phyloP scores from a whole-genome alignment of 2,888 invertebrate species.

The Sabellastarte sp. region DNA sequence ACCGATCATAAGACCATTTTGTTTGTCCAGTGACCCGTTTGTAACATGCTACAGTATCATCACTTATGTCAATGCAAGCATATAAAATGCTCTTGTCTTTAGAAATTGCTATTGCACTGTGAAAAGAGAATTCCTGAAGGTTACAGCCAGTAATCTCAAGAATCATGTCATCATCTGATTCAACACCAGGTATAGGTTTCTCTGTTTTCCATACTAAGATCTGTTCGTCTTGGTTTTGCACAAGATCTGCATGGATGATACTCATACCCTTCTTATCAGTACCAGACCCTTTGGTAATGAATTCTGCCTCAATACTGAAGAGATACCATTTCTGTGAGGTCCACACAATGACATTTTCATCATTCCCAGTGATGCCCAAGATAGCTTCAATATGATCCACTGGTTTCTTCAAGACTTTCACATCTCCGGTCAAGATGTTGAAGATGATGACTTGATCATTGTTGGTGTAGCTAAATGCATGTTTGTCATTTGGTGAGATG shows the following conservation, averaged over 20 bases:
- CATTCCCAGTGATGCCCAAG: slow-evolving; percentile 46
- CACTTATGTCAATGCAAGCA: slow-evolving; percentile 57
- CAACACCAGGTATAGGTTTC: slow-evolving; percentile 34
- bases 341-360: slow-evolving; percentile 50
- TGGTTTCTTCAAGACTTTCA: slow-evolving; percentile 81
- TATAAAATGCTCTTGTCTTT: slow-evolving; percentile 42
- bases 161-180: slow-evolving; percentile 48
- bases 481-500: slow-evolving; percentile 91
- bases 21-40: slow-evolving; percentile 17
- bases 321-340: slow-evolving; percentile 45
- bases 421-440: slow-evolving; percentile 77
- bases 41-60: slow-evolving; percentile 40
- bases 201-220: slow-evolving; percentile 31
- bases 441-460: slow-evolving; percentile 90
- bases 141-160: slow-evolving; percentile 39
- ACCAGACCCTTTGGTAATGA: not conserved
- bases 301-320: slow-evolving; percentile 28
- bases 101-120: slow-evolving; percentile 47
- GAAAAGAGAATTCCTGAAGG: slow-evolving; percentile 53
- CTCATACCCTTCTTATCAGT: not conserved
- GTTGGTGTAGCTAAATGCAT: slow-evolving; percentile 92
- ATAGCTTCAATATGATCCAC: slow-evolving; percentile 66
- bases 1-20: slow-evolving; percentile 49
- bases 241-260: slow-evolving; percentile 23
- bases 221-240: slow-evolving; percentile 14